Evolutionary conservation across 92 coral and sea anemone species (phyloP).

Genomic region (Porites evermanni): DNA sequence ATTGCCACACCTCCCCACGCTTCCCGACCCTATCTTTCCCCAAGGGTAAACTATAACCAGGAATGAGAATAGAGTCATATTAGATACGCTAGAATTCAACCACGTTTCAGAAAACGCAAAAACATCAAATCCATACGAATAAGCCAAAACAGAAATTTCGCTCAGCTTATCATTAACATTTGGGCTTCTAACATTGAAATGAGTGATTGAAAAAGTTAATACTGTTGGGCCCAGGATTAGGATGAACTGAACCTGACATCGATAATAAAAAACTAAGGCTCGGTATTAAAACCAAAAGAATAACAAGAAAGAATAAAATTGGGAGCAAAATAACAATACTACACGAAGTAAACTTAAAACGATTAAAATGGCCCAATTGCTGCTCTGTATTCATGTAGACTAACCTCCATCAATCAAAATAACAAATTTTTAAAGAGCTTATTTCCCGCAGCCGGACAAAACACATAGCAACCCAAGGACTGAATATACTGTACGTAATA

Average conservation of each 20-base stretch:
- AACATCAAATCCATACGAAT: constrained; percentile 2
- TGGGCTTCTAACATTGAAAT: constrained; percentile 10
- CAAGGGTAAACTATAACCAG: constrained; percentile 1
- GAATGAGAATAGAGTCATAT: constrained; percentile 1
- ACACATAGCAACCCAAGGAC: background rate
- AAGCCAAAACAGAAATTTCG: too few species aligned
- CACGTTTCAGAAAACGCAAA: constrained; percentile 16
- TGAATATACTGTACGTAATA: background rate
- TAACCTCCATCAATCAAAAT: too few species aligned
- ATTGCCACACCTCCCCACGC: too few species aligned
- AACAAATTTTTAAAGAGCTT: too few species aligned
- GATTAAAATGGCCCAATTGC: too few species aligned
- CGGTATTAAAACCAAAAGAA: constrained; percentile 2
- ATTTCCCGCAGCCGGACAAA: too few species aligned
- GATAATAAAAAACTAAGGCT: background rate
- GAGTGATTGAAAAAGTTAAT: background rate
- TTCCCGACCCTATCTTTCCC: too few species aligned
- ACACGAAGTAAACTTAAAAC: constrained; percentile 5
- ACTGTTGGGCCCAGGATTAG: background rate
- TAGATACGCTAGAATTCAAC: constrained; percentile 13
- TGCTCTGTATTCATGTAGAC: too few species aligned
- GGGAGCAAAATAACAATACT: background rate
- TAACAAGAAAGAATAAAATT: background rate
- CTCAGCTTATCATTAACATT: constrained; percentile 4
- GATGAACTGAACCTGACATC: constrained; percentile 22